These are phyloP conservation scores for Hymenopus coronatus DNA, from an alignment of 2,888 invertebrate species.

Conservation along the genomic window DNA sequence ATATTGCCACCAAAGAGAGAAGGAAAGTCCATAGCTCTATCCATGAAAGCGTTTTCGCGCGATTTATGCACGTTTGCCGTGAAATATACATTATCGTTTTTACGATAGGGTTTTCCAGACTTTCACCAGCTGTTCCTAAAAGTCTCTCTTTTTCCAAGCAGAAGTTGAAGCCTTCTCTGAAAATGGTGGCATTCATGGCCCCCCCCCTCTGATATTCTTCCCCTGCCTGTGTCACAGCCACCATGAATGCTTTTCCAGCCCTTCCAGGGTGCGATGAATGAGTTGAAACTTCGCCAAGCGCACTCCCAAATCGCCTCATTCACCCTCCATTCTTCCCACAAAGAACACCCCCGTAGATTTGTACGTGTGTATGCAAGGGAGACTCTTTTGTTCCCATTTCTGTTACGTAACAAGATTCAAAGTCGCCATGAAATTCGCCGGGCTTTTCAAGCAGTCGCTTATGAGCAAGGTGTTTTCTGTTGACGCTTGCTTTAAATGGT, in stretches of 20 bases:
- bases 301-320: not conserved
- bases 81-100: not conserved
- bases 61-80: not conserved
- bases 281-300: not conserved
- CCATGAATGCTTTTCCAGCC: not conserved
- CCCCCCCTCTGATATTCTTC: not conserved
- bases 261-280: not conserved
- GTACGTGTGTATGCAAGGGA: not conserved
- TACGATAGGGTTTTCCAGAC: not conserved
- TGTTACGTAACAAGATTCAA: not conserved
- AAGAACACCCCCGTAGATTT: not conserved
- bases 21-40: not conserved
- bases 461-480: not conserved
- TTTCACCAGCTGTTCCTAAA: not conserved
- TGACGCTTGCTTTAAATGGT: not conserved
- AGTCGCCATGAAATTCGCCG: not conserved
- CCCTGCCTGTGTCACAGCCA: not conserved
- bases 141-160: too few species aligned
- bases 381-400: not conserved
- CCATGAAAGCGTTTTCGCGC: not conserved
- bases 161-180: too few species aligned
- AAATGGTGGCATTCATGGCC: too few species aligned
- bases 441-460: not conserved
- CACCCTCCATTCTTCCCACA: not conserved
- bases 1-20: not conserved